Base-by-base conservation (phyloP, 1,140 invertebrate species). In the Trichoplusia ni region DNA sequence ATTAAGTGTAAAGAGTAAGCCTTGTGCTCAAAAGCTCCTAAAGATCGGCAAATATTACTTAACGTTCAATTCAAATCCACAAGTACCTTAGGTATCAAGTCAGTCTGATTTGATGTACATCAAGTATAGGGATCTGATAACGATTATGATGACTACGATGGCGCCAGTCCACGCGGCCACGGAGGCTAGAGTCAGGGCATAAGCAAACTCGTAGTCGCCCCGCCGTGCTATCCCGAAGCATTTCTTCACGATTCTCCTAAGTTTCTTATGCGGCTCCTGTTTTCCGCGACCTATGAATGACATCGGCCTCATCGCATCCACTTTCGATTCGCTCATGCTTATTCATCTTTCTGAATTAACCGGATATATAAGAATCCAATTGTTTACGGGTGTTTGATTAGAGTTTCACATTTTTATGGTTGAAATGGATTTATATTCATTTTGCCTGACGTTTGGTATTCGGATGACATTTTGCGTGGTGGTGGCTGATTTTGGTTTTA, bases 101-200 rank as follows among this genome's bases (percentile, higher is more conserved):
- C 38, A 2, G 54, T 79, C 77, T 3, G 65, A 64, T 40, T 73
- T 80, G 9, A 70, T 54, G 29, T 72, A 81, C 66, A 79, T 62
- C 6, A 81, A 42, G 25, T 81, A 82, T n/a, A 82, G 47, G 2
- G 77, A 77, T 13, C 77, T 66, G 0, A 79, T 21, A 2, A 82
- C 31, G 0, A 82, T 47, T 7, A 44, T 31, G 0, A 59, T 67
- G 1, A 82, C 25, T 1, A 79, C 64, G 16, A 79, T 27, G 7
- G 62, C 73, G 3, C 79, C 79, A 2, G 59, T 65, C 59, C 62
- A 71, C 0, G 69, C 61, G 11, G 73, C 47, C 6, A 78, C 27
- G 13, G 59, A 64, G 27, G 66, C 44, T 4, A 76, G 11, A 2
- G 14, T 6, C 6, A 11, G 0, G 1, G 16, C 35, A 14, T 13